Percentiles rank a stretch among this genome's conserved stretches.
phyloP scores from a whole-genome alignment of 2,113 vertebrate species.

The Cepphus grylle region DNA sequence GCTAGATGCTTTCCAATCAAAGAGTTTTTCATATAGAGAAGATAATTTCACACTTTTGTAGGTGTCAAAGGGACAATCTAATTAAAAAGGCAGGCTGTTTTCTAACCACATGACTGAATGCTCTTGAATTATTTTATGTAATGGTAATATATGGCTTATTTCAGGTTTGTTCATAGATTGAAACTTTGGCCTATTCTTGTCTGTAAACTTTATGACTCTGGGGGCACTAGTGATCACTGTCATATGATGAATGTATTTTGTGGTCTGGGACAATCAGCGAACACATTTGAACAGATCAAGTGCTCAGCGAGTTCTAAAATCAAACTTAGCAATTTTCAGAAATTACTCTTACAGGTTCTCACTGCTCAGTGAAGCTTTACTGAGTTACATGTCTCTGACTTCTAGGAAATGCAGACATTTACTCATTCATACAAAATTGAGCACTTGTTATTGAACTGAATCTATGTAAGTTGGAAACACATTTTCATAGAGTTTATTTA shows the following conservation, averaged over 20 bases:
- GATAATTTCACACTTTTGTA: not conserved
- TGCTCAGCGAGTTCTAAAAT: not conserved
- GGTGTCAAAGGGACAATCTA: not conserved
- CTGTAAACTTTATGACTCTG: not conserved
- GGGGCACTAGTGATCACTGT: not conserved
- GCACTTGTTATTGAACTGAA: not conserved
- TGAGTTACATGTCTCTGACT: not conserved
- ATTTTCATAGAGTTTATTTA: not conserved
- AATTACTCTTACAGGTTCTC: not conserved
- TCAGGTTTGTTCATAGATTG: not conserved
- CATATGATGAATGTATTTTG: not conserved
- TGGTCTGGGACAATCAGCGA: not conserved
- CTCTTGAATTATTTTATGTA: not conserved
- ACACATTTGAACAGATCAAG: not conserved
- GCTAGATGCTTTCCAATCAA: not conserved
- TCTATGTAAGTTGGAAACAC: not conserved
- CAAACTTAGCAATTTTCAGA: not conserved
- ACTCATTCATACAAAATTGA: not conserved
- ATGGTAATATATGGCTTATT: not conserved
- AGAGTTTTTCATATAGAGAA: not conserved
- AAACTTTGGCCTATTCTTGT: not conserved
- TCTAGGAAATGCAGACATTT: not conserved
- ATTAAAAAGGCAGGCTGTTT: not conserved
- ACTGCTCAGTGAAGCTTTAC: not conserved
- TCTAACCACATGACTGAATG: not conserved